These are phyloP conservation scores for Caprella mutica DNA, from an alignment of 2,888 invertebrate genomes.

Conservation along the genomic window DNA sequence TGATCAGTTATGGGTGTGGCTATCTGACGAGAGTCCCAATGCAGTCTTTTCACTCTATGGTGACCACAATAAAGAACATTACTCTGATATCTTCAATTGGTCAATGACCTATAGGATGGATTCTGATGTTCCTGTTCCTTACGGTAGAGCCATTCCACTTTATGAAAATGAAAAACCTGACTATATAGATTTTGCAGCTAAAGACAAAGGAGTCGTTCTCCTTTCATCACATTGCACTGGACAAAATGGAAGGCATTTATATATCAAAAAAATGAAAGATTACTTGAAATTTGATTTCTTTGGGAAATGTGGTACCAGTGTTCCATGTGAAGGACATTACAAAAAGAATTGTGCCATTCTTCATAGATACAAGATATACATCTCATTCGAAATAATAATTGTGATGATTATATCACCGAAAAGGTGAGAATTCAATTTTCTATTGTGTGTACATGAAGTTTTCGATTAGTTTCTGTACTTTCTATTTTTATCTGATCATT, in stretches of 20 bases:
- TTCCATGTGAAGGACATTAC: slow-evolving; percentile 47
- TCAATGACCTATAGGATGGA: slow-evolving; percentile 45
- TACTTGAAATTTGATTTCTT: slow-evolving; percentile 38
- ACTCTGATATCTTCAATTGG: slow-evolving; percentile 50
- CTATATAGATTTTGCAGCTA: slow-evolving; percentile 15
- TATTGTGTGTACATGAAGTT: too few relatives aligned
- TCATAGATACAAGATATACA: slow-evolving; percentile 53
- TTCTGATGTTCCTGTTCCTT: slow-evolving; percentile 42
- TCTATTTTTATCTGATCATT: too few relatives aligned
- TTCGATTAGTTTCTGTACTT: too few relatives aligned
- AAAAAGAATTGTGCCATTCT: slow-evolving; percentile 49
- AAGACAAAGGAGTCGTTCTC: slow-evolving; percentile 34
- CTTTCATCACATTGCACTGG: slow-evolving; percentile 38
- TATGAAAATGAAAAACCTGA: too few relatives aligned
- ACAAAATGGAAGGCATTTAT: slow-evolving; percentile 37
- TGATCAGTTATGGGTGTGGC: slow-evolving; percentile 56
- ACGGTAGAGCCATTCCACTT: slow-evolving; percentile 38
- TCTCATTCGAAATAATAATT: slow-evolving; percentile 58
- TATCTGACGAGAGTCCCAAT: slow-evolving; percentile 56
- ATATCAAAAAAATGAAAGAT: slow-evolving; percentile 38
- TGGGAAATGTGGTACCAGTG: slow-evolving; percentile 39
- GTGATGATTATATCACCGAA: slow-evolving; percentile 58
- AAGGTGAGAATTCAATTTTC: slow-evolving; percentile 41
- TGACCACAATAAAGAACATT: slow-evolving; percentile 41
- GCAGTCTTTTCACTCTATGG: slow-evolving; percentile 47